Evolutionary conservation across 1,140 invertebrate species (phyloP).

Genomic region (Pinna nobilis): DNA sequence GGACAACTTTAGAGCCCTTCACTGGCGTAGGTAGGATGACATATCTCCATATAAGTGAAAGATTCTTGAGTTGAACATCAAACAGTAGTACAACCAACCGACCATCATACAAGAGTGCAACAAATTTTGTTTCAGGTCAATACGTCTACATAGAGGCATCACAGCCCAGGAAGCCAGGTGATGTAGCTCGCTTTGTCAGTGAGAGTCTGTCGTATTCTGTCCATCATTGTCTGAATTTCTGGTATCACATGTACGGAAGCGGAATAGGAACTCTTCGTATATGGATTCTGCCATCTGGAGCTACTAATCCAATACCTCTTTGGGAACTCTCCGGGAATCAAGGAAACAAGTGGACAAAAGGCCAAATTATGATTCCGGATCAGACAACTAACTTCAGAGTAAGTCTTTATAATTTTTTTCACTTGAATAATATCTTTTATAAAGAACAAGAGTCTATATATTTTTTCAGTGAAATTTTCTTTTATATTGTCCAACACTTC

Average conservation of each 20-base stretch:
- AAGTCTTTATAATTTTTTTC: too few relatives aligned
- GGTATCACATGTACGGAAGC: conserved; percentile 69
- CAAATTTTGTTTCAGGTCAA: conserved; percentile 57
- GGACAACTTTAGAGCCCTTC: too few relatives aligned
- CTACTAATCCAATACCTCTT: conserved; percentile 51
- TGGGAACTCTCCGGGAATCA: conserved; percentile 57
- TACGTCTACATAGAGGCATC: conserved; percentile 64
- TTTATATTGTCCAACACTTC: too few relatives aligned
- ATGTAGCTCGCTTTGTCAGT: conserved; percentile 56
- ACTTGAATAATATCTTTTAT: too few relatives aligned
- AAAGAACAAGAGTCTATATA: too few relatives aligned
- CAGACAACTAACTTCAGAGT: conserved; percentile 54
- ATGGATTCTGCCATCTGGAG: conserved; percentile 44
- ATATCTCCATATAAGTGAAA: too few relatives aligned
- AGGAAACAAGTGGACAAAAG: conserved; percentile 48
- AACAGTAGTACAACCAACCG: too few relatives aligned
- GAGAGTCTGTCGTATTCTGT: conserved; percentile 44
- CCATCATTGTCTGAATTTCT: conserved; percentile 59
- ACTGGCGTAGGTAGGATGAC: too few relatives aligned
- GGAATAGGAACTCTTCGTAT: conserved; percentile 53
- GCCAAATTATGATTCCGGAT: conserved; percentile 45
- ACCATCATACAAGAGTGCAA: too few relatives aligned
- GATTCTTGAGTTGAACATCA: too few relatives aligned
- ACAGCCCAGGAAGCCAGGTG: conserved; percentile 28
- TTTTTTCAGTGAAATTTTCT: too few relatives aligned